Conservation (phyloP, 2,113 vertebrate species). For the Ictalurus furcatus region DNA sequence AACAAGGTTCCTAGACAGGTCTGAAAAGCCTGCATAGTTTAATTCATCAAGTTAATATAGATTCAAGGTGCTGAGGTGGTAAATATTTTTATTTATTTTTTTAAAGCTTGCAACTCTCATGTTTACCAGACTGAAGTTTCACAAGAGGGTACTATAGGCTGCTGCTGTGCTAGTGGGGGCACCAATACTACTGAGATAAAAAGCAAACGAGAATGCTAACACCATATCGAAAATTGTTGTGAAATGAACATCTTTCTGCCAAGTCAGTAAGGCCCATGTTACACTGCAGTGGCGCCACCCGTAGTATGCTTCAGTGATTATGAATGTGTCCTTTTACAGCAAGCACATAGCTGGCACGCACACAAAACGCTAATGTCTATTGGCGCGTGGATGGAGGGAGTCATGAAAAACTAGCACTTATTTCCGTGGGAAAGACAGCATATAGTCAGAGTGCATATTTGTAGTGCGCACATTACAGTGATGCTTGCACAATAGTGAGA, state of each 20-base stretch:
- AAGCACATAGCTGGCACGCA: neutral
- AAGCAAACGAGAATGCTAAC: neutral
- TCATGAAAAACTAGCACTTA: neutral
- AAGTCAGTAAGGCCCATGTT: neutral
- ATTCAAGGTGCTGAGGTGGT: neutral
- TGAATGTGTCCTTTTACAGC: neutral
- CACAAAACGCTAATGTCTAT: neutral
- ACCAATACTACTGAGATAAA: neutral
- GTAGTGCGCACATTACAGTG: neutral
- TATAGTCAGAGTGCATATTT: neutral
- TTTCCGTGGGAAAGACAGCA: neutral
- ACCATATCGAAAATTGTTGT: neutral
- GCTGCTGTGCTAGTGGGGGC: neutral
- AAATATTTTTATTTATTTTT: neutral
- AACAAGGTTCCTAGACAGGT: too few relatives aligned
- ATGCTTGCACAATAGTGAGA: neutral
- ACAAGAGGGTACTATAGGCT: neutral
- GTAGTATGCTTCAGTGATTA: neutral
- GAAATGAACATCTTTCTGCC: neutral
- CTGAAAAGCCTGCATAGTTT: too few relatives aligned
- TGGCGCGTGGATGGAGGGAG: accelerated
- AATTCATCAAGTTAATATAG: neutral
- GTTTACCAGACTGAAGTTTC: neutral
- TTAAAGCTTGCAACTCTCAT: too few relatives aligned
- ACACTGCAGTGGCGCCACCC: neutral